Evolutionary conservation across 2,888 invertebrate genomes (phyloP), one percentile per base, ranked within the genome.

Genomic region (Tachina lurida): DNA sequence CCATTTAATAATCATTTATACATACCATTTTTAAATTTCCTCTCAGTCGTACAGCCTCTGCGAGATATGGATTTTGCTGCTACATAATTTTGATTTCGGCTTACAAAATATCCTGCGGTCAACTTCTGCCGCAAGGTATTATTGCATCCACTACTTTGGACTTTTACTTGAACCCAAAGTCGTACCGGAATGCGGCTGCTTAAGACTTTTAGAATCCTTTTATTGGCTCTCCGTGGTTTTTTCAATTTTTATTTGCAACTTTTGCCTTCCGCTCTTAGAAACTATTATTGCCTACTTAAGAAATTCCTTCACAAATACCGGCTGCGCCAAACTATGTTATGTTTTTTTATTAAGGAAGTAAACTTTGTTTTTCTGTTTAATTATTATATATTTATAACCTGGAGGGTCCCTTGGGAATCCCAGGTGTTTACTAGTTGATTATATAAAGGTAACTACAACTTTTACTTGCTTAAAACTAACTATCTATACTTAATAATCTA

Each of bases 121-220:
- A 52, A 52, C 52, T 12, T 52, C 15, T n/a, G 4, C 52, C 8
- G 15, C 52, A 52, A 15, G 52, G 1, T 52, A 52, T 52, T 9
- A n/a, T 52, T n/a, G 13, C 2, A 10, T 52, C 8, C n/a, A n/a
- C 52, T 17, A n/a, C 17, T 13, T 10, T 15, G 52, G 13, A n/a
- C 5, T 52, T n/a, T 3, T 9, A 52, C 52, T n/a, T 9, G 17
- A 15, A 52, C 2, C 52, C 17, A 52, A n/a, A 52, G 52, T 0
- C 52, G 52, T 52, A 52, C n/a, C 52, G n/a, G 52, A 52, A 52
- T 52, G 15, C n/a, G 52, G 52, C 13, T 52, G 52, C 52, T 52
- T 52, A 52, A 52, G 17, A 52, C 52, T 17, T n/a, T n/a, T 52
- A n/a, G 17, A 15, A 52, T 52, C 52, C 52, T 52, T 52, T 3